Evolutionary conservation across 2,888 invertebrate genomes (phyloP), one percentile per base, ranked within the genome.

Genomic region (Myopa tessellatipennis): DNA sequence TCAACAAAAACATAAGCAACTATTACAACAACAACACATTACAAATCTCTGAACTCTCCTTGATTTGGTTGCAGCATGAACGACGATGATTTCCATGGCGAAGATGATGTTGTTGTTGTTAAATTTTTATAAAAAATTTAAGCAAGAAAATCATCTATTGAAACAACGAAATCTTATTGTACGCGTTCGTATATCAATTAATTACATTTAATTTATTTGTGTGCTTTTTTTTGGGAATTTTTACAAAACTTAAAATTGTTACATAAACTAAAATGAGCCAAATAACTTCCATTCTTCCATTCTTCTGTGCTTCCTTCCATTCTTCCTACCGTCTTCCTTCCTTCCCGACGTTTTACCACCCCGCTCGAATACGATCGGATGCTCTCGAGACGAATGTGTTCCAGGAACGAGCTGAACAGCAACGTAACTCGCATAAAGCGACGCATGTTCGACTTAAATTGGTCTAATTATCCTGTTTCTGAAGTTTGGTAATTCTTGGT

Each of bases 401-500:
- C 77, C 77, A 73, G 61, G 77, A 77, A 77, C 38, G 70, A 70
- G 52, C 74, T 74, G 70, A 63, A 74, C 40, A 63, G 16, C 36
- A 73, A 73, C 67, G 4, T 58, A 4, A 36, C 36, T 52, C 71
- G 40, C 16, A 40, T 7, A 75, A 69, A 34, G n/a, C 40, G 70
- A 77, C 73, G 69, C 77, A 74, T 77, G 74, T 74, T 77, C 70
- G 50, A 12, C 68, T 58, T 68, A 77, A 77, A 77, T 77, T 77
- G 77, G 60, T 69, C 63, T 70, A 77, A 77, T 77, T 77, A 77
- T 77, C 67, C 70, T 73, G 61, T 69, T 77, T 61, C 74, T 61
- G 77, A 74, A 77, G 77, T 77, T 77, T 77, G 77, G 73, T 74
- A 77, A 77, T 75, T 75, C 58, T 68, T 69, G 74, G 26, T 52